A percentile compares a stretch with the other conserved stretches of the same genome.
These are phyloP conservation scores for Zonitis immaculata DNA, from an alignment of 2,888 invertebrate species.

Conservation along the genomic window DNA sequence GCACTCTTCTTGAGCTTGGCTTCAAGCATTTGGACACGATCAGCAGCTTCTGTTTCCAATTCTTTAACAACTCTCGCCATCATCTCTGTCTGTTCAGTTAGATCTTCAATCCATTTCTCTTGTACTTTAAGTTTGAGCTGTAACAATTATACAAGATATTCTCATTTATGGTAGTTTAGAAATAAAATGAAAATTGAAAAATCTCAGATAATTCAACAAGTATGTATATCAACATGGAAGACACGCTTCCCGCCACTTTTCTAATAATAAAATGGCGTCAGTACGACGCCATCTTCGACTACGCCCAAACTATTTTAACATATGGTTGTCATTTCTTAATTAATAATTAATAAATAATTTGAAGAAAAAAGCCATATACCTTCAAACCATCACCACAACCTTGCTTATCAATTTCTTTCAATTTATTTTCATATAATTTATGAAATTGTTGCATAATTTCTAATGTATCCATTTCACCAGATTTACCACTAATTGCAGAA, in stretches of 20 bases:
- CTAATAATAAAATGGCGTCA: not conserved
- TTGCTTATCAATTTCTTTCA: conserved; percentile 54
- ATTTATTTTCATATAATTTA: conserved; percentile 57
- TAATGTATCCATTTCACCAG: conserved; percentile 46
- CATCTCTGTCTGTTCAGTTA: conserved; percentile 64
- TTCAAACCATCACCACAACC: conserved; percentile 47
- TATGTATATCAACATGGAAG: too few species aligned
- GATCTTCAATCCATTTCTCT: conserved; percentile 62
- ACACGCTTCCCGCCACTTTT: not conserved
- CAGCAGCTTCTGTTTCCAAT: conserved; percentile 61
- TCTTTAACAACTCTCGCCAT: conserved; percentile 63
- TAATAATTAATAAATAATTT: too few species aligned
- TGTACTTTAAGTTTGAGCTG: conserved; percentile 63
- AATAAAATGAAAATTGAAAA: too few species aligned
- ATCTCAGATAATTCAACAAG: too few species aligned
- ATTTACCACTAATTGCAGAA: conserved; percentile 28
- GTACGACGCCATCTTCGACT: not conserved
- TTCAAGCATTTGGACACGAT: conserved; percentile 54
- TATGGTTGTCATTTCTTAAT: not conserved
- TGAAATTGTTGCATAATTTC: conserved; percentile 59
- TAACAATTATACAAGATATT: conserved; percentile 22
- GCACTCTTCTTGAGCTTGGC: conserved; percentile 50
- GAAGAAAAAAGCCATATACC: too few species aligned
- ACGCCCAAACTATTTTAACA: not conserved
- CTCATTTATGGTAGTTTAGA: too few species aligned